Conservation (phyloP, 2,113 vertebrate species). For the Poeciliopsis turrubarensis region DNA sequence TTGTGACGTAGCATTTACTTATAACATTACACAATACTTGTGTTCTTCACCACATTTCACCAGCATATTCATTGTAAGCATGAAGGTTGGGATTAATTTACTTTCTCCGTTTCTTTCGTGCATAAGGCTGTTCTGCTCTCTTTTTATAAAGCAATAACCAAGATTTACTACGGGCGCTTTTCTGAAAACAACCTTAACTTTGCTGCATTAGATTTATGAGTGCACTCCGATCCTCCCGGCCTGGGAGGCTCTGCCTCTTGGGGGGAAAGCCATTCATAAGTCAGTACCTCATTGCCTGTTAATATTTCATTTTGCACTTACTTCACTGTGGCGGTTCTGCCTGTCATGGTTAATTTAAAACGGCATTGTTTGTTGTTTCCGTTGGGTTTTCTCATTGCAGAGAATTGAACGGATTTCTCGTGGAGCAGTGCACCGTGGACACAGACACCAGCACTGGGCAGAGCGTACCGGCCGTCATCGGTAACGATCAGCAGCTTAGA, state of each 20-base stretch:
- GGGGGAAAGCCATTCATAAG: constrained; percentile 96
- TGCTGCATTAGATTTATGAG: constrained; percentile 87
- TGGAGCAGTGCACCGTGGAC: constrained; percentile 94
- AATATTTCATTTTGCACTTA: neutral
- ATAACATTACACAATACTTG: neutral
- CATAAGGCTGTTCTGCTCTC: neutral
- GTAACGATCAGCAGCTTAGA: constrained; percentile 71
- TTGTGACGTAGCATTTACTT: neutral
- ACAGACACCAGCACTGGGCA: constrained; percentile 87
- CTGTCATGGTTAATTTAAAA: neutral
- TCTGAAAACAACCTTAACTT: constrained; percentile 60
- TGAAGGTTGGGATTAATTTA: neutral
- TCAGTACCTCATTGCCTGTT: constrained; percentile 73
- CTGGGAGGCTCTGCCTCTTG: constrained; percentile 95
- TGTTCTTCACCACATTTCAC: too few species aligned
- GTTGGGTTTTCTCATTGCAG: constrained; percentile 68
- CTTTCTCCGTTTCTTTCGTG: neutral
- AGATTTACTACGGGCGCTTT: neutral
- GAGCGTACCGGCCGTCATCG: constrained; percentile 87
- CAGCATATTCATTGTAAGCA: neutral
- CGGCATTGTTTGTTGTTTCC: neutral
- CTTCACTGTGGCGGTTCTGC: neutral
- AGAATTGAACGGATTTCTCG: constrained; percentile 87
- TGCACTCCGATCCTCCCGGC: constrained; percentile 93
- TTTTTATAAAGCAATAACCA: neutral